Conservation (phyloP, 1,140 invertebrate species). For the Drosophila persimilis region DNA sequence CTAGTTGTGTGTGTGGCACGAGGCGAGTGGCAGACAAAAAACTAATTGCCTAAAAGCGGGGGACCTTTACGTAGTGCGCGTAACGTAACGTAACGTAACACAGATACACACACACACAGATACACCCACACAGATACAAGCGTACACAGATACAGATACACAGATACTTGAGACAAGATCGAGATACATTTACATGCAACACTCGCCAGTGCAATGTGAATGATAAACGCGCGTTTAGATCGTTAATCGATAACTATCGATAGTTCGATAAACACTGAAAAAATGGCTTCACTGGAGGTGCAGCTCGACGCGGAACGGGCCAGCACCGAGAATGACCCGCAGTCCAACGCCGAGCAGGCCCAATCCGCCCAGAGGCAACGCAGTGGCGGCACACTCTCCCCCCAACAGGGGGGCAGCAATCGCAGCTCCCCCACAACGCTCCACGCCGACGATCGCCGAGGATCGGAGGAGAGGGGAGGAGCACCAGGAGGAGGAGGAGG, state of each 20-base stretch:
- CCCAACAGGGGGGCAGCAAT: slow-evolving; percentile 4
- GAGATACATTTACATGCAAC: slow-evolving; percentile 30
- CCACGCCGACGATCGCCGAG: slow-evolving; percentile 7
- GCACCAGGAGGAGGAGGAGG: slow-evolving; percentile 3
- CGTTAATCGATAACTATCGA: slow-evolving; percentile 24
- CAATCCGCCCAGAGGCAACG: slow-evolving; percentile 63
- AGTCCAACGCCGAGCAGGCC: slow-evolving; percentile 37
- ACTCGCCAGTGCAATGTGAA: slow-evolving; percentile 26
- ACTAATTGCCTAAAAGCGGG: slow-evolving; percentile 38
- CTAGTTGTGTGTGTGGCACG: slow-evolving; percentile 11
- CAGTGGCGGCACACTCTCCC: slow-evolving; percentile 40
- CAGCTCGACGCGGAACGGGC: slow-evolving; percentile 26
- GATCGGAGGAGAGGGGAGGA: slow-evolving; percentile 22
- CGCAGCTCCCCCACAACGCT: slow-evolving; percentile 11
- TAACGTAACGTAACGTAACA: slow-evolving; percentile 51
- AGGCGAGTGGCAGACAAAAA: slow-evolving; percentile 8
- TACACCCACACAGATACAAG: slow-evolving; percentile 8
- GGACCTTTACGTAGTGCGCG: slow-evolving; percentile 59
- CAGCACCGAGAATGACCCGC: slow-evolving; percentile 17
- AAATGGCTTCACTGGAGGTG: slow-evolving; percentile 45
- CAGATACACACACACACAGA: slow-evolving; percentile 27
- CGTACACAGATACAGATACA: slow-evolving; percentile 5
- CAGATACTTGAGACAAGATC: background rate
- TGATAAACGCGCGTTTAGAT: slow-evolving; percentile 32
- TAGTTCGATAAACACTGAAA: slow-evolving; percentile 15